These are phyloP conservation scores for Allophyes oxyacanthae DNA, from an alignment of 2,888 invertebrate species.

Conservation along the genomic window DNA sequence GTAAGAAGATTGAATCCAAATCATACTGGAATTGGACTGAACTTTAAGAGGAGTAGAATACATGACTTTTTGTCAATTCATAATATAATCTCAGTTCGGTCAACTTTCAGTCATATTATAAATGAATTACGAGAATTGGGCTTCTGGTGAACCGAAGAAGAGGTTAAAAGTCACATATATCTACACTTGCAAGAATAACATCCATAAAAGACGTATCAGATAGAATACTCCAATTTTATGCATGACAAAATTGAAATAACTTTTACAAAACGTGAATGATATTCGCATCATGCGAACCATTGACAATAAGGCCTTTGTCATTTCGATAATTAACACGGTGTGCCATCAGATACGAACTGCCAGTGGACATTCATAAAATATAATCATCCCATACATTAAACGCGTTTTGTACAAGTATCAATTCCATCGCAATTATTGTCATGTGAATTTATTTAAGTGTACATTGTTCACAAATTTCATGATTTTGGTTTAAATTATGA, in stretches of 20 bases:
- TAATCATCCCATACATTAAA: conserved; percentile 31
- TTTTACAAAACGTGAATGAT: conserved; percentile 11
- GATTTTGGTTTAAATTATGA: too few relatives aligned
- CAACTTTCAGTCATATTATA: too few relatives aligned
- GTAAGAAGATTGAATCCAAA: too few relatives aligned
- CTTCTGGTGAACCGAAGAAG: too few relatives aligned
- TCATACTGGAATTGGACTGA: too few relatives aligned
- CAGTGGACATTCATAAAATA: conserved; percentile 38
- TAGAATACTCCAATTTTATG: conserved; percentile 14
- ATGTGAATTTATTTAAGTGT: conserved; percentile 2
- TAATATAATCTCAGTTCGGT: too few relatives aligned
- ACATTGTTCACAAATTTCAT: not conserved
- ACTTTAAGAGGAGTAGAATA: too few relatives aligned
- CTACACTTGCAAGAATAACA: not conserved
- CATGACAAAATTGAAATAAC: conserved; percentile 34
- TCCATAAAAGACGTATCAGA: not conserved
- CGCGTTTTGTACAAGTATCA: not conserved
- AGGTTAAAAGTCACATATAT: too few relatives aligned
- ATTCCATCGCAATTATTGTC: conserved; percentile 3
- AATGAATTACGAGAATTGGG: too few relatives aligned
- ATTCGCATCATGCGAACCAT: conserved; percentile 25
- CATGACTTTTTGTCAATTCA: too few relatives aligned
- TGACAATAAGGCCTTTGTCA: conserved; percentile 61
- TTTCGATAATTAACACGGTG: conserved; percentile 64
- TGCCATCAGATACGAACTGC: conserved; percentile 62